Base-by-base conservation (phyloP, 2,888 invertebrate genomes). In the Drosophila fungiperda region DNA sequence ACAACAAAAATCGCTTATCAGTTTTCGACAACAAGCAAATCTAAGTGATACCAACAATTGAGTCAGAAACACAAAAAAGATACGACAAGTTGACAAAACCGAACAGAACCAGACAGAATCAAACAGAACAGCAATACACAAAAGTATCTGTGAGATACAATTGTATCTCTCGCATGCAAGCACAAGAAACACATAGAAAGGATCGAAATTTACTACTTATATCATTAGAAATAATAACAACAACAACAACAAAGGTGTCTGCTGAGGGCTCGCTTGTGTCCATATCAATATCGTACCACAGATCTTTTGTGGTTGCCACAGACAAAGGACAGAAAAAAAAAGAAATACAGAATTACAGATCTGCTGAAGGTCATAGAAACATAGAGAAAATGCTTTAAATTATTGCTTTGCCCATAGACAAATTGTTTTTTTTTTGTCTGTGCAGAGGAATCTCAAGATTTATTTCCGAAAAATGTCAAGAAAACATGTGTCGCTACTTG, bases 1-100 rank as follows among this genome's bases (percentile, higher is more conserved):
- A 33, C 70, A 74, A 23, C 67, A 66, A 64, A 45, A 49, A 36
- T 9, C 38, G 63, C 70, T 71, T 71, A 69, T 71, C 70, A 70
- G 70, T 70, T 73, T 82, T 74, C 48, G 68, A 76, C n/a, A 86
- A 82, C 74, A 80, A 76, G 68, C 84, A 80, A 89, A 89, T 88
- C 89, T 82, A 89, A 75, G 78, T 72, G 87, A 84, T 88, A 87
- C 76, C 74, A 78, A 67, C 84, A 83, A 85, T 85, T 88, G 87
- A 88, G 87, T 88, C 83, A 88, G 78, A 69, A 62, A 70, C 57
- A 65, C 26, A 42, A 48, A 55, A 68, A 67, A 76, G 65, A 84
- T 71, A 78, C 78, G 80, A 72, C 86, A 81, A 87, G 82, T 82
- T 80, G 81, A 77, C 77, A 83, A 83, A 68, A 48, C 23, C 23